A percentile compares a stretch with the other conserved stretches of the same genome.
These are phyloP conservation scores for Rana temporaria DNA, from an alignment of 2,113 vertebrate genomes.

Conservation along the genomic window DNA sequence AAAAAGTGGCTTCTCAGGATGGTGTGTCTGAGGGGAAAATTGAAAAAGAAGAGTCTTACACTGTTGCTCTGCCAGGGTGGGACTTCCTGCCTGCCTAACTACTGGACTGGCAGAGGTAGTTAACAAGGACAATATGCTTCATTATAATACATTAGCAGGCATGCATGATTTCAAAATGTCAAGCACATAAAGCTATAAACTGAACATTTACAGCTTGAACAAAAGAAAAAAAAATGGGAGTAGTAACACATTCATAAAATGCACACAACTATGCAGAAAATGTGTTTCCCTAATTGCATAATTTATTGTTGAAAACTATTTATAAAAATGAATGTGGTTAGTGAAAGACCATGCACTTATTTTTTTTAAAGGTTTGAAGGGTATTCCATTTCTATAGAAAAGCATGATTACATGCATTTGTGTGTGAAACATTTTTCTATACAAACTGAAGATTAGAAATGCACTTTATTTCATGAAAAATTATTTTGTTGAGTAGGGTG, in stretches of 20 bases:
- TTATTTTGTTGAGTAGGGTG: too few species aligned
- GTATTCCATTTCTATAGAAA: too few species aligned
- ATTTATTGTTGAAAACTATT: too few species aligned
- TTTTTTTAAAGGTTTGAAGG: too few species aligned
- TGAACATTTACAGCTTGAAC: background rate
- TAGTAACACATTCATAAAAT: background rate
- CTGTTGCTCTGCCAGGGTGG: slow-evolving; percentile 94
- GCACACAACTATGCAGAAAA: background rate
- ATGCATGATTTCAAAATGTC: slow-evolving; percentile 30
- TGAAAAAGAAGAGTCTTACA: slow-evolving; percentile 99
- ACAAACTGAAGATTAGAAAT: too few species aligned
- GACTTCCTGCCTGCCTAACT: slow-evolving; percentile 90
- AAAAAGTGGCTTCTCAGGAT: slow-evolving; percentile 99
- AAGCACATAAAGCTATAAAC: slow-evolving; percentile 16
- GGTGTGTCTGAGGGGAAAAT: slow-evolving; percentile 99
- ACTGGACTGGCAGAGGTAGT: slow-evolving; percentile 80
- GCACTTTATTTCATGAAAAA: too few species aligned
- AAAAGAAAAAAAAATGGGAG: background rate
- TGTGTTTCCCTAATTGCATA: too few species aligned
- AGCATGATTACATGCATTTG: too few species aligned
- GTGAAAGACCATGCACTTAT: too few species aligned
- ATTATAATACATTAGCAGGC: slow-evolving; percentile 61
- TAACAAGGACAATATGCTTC: slow-evolving; percentile 64
- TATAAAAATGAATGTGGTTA: too few species aligned
- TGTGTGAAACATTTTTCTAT: too few species aligned